phyloP scores from a whole-genome alignment of 37 sponge, comb jelly and placozoan species.

The Lycopodina hypogea region DNA sequence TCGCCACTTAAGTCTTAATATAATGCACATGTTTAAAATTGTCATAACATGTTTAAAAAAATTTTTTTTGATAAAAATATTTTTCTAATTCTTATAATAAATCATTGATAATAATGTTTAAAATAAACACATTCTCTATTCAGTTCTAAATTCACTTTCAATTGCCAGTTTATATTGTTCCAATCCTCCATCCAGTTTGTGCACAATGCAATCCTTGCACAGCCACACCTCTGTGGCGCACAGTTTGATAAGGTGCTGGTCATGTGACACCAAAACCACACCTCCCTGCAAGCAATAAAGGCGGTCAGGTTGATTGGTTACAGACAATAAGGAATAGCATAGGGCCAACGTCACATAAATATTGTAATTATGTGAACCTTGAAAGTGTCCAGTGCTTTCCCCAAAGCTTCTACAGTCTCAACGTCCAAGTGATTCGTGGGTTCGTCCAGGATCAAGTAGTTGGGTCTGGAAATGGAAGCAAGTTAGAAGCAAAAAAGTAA shows the following conservation, averaged over 20 bases:
- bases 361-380: constrained; percentile 23
- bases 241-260: constrained; percentile 75
- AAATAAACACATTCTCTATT: too few relatives aligned
- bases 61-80: too few relatives aligned
- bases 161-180: constrained; percentile 70
- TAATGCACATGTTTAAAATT: too few relatives aligned
- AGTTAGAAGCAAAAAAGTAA: not conserved
- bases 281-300: constrained; percentile 61
- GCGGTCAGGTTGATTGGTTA: not conserved
- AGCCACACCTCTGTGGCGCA: constrained; percentile 79
- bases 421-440: constrained; percentile 94
- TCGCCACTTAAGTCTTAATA: too few relatives aligned
- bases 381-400: constrained; percentile 51
- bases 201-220: constrained; percentile 57
- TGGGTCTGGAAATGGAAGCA: constrained; percentile 49
- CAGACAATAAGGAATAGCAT: not conserved
- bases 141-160: constrained; percentile 48
- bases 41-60: too few relatives aligned
- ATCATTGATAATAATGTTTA: too few relatives aligned
- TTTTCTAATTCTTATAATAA: too few relatives aligned
- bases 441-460: constrained; percentile 83
- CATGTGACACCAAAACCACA: constrained; percentile 91
- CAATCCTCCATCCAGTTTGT: constrained; percentile 72
- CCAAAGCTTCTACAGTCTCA: constrained; percentile 86
- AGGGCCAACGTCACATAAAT: too few relatives aligned